Evolutionary conservation across 2,113 vertebrate genomes (phyloP), one percentile per base, ranked within the genome.

Genomic region (Odobenus rosmarus): DNA sequence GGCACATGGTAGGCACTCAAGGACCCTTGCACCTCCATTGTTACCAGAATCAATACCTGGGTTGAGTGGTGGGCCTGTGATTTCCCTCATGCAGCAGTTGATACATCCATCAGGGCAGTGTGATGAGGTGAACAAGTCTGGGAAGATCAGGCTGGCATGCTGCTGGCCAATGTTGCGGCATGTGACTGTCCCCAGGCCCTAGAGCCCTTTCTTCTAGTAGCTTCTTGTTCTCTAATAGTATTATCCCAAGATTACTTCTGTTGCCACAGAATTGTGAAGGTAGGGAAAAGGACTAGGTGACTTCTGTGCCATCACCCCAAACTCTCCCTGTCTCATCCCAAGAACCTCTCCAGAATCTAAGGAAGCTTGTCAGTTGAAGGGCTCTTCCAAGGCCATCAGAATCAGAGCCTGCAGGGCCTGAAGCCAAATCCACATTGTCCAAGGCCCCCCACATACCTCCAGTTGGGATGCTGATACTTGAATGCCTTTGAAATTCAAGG

Each of bases 401-500:
- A 90, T 93, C 61, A 76, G 36, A 93, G 51, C 26, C 51, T 49
- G 4, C 21, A 81, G 39, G 84, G 76, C 94, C 90, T 26, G 28
- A 90, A 92, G 80, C 77, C 90, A 97, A 93, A 89, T 87, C 9
- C 62, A 76, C 39, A 93, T 96, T 87, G 53, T 24, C 26, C 46
- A 85, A 92, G 67, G 51, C 15, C 21, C 55, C 74, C 49, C 14
- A 59, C 83, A 67, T 88, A 81, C 72, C 74, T 96, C 87, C 18
- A 89, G 49, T 94, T 89, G 33, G 53, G 57, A 64, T 96, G 83
- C 53, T 93, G 81, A 88, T 93, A 87, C 12, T 89, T 49, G 85
- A 6, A 67, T 74, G 61, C 77, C 67, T 96, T 95, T 97, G 90
- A 96, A 97, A 95, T 82, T 88, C 95, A 93, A 96, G 61, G 83